Evolutionary conservation across 2,888 invertebrate genomes (phyloP).

Genomic region (Amorpha juglandis): DNA sequence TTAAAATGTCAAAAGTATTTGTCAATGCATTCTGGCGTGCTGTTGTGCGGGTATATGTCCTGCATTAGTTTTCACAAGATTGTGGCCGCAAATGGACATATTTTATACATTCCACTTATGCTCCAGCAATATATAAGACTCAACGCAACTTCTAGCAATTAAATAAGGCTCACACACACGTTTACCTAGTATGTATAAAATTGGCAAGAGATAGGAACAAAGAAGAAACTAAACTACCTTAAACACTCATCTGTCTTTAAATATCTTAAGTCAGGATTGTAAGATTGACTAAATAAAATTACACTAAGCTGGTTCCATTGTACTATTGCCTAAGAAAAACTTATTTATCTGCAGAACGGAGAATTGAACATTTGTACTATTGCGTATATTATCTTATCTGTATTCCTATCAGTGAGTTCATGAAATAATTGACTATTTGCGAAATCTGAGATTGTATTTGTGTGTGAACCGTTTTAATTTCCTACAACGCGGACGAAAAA

Average conservation of each 20-base stretch:
- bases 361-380: constrained; percentile 23
- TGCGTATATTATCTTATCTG: constrained; percentile 10
- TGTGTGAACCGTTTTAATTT: constrained; percentile 35
- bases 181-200: constrained; percentile 23
- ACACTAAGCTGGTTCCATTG: constrained; percentile 30
- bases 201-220: constrained; percentile 22
- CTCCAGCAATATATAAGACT: constrained; percentile 41
- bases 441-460: not conserved
- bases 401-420: constrained; percentile 9
- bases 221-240: constrained; percentile 16
- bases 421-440: constrained; percentile 23
- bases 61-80: constrained; percentile 29
- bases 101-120: constrained; percentile 67
- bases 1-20: constrained; percentile 69
- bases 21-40: constrained; percentile 58
- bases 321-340: constrained; percentile 30
- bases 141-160: not conserved
- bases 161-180: not conserved
- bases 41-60: not conserved
- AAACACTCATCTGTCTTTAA: not conserved
- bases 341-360: constrained; percentile 30
- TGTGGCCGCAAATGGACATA: constrained; percentile 56
- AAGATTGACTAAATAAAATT: constrained; percentile 26
- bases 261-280: not conserved
- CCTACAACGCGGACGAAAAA: constrained; percentile 43